Evolutionary conservation across 2,888 invertebrate genomes (phyloP), one percentile per base, ranked within the genome.

Genomic region (Notodonta ziczac): DNA sequence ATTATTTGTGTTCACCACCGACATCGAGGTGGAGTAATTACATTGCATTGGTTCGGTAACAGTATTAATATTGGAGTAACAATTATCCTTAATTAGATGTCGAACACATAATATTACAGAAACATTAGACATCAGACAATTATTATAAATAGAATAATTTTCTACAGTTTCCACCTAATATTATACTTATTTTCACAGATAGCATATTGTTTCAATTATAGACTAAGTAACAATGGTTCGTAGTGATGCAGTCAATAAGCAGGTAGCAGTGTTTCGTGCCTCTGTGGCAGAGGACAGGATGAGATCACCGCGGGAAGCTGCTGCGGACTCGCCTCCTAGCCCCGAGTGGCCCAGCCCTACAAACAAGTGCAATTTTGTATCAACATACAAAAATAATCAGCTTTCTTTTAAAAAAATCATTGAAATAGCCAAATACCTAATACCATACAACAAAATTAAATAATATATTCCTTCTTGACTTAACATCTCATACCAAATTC

Each of bases 291-390:
- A 91, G 90, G 92, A 86, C 89, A 85, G 84, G 88, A 90, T 92
- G 93, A 93, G 92, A 94, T 94, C 94, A 93, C 93, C 89, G 87
- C 92, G 90, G 88, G 88, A 89, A 92, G 94, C 94, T 91, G 93
- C 93, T 89, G 89, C 87, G 90, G 91, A 89, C 90, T 88, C 88
- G 92, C 93, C 94, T 94, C 94, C 94, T 93, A 94, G 95, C 95
- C 95, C 95, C 95, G 93, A 95, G 94, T 95, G 91, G 93, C 94
- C 94, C 94, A 95, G 95, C 95, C 95, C 95, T 95, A 91, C 67
- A 88, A 89, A 90, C 58, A 87, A 89, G 70, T 77, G 79, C 73
- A 78, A 76, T 60, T 66, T 65, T 65, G 60, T 60, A 66, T 72
- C 65, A 71, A 65, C 66, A 70, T 60, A 69, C 50, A 16, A 50